Conservation (phyloP, 2,888 invertebrate genomes). For the Lepeophtheirus nordmannii region DNA sequence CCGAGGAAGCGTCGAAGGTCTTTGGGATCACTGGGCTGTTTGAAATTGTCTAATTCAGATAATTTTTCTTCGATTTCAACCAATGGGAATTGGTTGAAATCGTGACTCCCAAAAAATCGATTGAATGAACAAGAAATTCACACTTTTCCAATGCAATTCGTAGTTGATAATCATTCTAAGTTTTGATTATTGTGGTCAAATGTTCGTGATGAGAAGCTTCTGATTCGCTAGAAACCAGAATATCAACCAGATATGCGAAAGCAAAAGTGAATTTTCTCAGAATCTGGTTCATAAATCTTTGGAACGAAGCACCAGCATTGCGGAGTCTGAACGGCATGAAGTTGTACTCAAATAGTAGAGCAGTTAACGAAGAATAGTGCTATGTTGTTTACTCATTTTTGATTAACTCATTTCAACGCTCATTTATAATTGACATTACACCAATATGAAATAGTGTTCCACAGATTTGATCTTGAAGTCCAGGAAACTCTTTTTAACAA, state of each 20-base stretch:
- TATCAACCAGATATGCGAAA: constrained; percentile 4
- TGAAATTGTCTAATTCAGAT: not conserved
- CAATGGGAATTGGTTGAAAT: not conserved
- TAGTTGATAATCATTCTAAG: not conserved
- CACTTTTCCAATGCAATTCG: not conserved
- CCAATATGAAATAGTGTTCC: too few relatives aligned
- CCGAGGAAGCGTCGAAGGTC: not conserved
- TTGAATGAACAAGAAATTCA: not conserved
- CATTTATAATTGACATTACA: too few relatives aligned
- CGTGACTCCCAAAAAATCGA: not conserved
- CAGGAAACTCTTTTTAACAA: too few relatives aligned
- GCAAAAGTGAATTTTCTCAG: not conserved
- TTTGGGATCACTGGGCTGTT: not conserved
- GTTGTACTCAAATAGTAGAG: constrained; percentile 12
- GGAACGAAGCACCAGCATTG: not conserved
- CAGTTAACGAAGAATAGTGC: too few relatives aligned
- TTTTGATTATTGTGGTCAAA: not conserved
- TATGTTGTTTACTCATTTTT: too few relatives aligned
- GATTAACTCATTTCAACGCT: too few relatives aligned
- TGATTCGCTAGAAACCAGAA: constrained; percentile 1
- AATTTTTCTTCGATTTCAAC: not conserved
- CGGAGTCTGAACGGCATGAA: not conserved
- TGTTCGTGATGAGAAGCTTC: not conserved
- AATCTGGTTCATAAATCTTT: constrained; percentile 8
- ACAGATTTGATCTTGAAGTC: too few relatives aligned